Evolutionary conservation across 1,140 invertebrate species (phyloP).

Genomic region (Drosophila lowei): DNA sequence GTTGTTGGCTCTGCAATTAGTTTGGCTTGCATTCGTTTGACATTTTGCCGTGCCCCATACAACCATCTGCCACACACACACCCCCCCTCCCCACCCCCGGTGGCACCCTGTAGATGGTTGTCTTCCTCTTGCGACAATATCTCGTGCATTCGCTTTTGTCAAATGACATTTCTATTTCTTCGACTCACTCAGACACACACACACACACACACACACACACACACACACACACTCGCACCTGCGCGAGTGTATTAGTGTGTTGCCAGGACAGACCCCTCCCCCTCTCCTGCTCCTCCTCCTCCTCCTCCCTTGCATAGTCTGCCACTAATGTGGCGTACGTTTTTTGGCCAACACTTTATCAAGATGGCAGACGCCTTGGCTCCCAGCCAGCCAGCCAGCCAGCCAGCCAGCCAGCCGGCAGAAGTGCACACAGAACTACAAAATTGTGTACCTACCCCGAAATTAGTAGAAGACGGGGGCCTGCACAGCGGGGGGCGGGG

Average conservation of each 20-base stretch:
- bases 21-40: slow-evolving; percentile 70
- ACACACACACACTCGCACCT: neutral
- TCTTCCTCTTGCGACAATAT: slow-evolving; percentile 36
- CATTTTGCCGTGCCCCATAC: slow-evolving; percentile 55
- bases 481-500: too few species aligned
- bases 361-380: slow-evolving; percentile 80
- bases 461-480: neutral
- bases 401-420: too few species aligned
- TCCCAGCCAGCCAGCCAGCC: slow-evolving; percentile 46
- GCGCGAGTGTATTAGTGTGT: slow-evolving; percentile 38
- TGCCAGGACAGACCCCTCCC: slow-evolving; percentile 34
- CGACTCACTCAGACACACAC: slow-evolving; percentile 63
- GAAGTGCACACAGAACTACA: slow-evolving; percentile 74
- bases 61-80: neutral
- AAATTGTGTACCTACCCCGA: slow-evolving; percentile 39
- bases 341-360: slow-evolving; percentile 81
- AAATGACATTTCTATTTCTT: slow-evolving; percentile 81
- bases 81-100: slow-evolving; percentile 5
- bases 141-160: slow-evolving; percentile 66
- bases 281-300: too few species aligned
- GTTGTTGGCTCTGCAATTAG: slow-evolving; percentile 67
- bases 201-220: too few species aligned
- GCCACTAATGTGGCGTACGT: slow-evolving; percentile 80
- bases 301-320: slow-evolving; percentile 28
- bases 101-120: neutral